Evolutionary conservation across 2,888 invertebrate genomes (phyloP).

Genomic region (Dichetophora obliterata): DNA sequence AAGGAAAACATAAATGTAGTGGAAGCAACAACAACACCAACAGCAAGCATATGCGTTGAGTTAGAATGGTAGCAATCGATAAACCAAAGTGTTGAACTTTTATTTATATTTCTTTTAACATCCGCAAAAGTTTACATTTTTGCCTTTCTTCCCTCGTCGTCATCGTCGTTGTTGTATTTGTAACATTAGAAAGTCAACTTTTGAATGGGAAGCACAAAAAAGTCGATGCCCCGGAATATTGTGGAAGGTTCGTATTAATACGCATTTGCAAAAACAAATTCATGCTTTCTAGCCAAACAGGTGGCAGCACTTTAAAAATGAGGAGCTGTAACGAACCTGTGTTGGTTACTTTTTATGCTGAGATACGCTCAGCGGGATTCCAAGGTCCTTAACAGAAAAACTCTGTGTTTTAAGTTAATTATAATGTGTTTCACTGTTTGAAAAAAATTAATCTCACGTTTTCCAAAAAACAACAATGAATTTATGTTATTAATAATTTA

Average conservation of each 20-base stretch:
- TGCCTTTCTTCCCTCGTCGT: background rate
- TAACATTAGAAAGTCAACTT: background rate
- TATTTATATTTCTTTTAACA: conserved; percentile 36
- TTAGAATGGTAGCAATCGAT: conserved; percentile 44
- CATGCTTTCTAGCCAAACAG: no score
- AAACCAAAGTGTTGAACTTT: conserved; percentile 53
- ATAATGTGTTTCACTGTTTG: no score
- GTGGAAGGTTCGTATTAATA: background rate
- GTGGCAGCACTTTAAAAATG: no score
- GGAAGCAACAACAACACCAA: conserved; percentile 10
- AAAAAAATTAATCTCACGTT: no score
- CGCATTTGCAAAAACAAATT: background rate
- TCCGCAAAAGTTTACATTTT: no score
- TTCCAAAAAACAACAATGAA: no score
- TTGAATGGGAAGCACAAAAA: background rate
- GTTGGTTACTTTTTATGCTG: no score
- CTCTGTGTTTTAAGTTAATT: no score
- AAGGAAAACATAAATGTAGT: background rate
- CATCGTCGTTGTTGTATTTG: conserved; percentile 15
- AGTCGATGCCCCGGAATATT: background rate
- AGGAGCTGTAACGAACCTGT: no score
- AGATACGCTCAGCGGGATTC: no score
- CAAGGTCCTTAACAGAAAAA: no score
- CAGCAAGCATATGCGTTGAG: conserved; percentile 17
- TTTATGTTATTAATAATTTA: no score